phyloP scores from a whole-genome alignment of 2,797 vertebrate genomes.

The Poecilia wingei region DNA sequence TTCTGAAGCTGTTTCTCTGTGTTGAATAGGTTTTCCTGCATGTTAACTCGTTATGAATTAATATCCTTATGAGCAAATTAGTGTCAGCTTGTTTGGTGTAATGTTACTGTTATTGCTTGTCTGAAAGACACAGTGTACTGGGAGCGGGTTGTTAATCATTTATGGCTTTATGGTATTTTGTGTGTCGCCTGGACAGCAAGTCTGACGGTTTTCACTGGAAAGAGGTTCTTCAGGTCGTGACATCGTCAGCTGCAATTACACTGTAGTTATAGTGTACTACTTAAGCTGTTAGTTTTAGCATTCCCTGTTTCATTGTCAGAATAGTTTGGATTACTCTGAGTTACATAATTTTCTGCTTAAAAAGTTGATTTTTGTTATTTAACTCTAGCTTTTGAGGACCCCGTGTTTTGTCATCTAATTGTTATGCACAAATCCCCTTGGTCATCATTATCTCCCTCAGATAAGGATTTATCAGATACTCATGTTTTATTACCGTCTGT shows the following conservation, averaged over 20 bases:
- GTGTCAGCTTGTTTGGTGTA: constrained; percentile 9
- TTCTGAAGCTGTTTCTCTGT: neutral
- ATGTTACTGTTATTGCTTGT: constrained; percentile 32
- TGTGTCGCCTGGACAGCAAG: constrained; percentile 33
- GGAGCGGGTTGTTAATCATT: constrained; percentile 75
- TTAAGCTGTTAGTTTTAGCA: neutral
- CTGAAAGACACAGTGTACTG: constrained; percentile 51
- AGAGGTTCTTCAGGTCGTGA: constrained; percentile 17
- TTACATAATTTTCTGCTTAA: neutral
- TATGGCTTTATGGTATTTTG: constrained; percentile 63
- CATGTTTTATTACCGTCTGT: neutral
- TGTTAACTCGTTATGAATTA: neutral
- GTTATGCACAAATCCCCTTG: neutral
- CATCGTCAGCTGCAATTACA: neutral
- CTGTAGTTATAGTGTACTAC: too few relatives aligned
- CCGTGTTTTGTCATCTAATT: neutral
- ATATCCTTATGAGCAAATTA: neutral
- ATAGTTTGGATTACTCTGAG: neutral
- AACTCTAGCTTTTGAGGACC: neutral
- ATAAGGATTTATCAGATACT: neutral
- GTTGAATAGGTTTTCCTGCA: neutral
- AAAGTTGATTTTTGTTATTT: neutral
- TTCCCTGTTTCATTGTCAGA: neutral
- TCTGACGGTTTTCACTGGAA: constrained; percentile 11
- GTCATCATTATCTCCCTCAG: neutral